Base-by-base conservation (phyloP, 2,797 vertebrate genomes). In the Acanthis flammea region DNA sequence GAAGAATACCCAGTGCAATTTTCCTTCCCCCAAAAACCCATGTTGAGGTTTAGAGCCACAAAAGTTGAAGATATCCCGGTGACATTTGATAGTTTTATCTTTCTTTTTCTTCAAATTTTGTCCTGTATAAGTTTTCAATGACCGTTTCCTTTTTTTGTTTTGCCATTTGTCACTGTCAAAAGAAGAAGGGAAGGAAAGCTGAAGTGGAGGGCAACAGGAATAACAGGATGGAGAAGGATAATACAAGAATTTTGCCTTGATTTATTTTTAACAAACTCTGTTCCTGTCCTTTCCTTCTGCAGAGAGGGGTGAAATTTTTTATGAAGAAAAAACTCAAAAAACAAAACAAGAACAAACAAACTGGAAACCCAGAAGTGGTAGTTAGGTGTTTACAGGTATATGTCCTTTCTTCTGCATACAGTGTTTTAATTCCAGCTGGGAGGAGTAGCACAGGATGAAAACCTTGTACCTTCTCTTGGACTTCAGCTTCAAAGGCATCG, bases 21-120 rank as follows among this genome's bases (percentile, higher is more conserved):
- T 21, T 83, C 7, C 19, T 63, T 7, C 23, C 12, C 5, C 2
- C 0, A 1, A 4, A 62, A 81, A 30, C 9, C 2, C 22, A 4
- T 19, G 25, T 15, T 58, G 28, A 71, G 14, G 5, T 35, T 22
- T 55, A 14, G 25, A 61, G 39, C 39, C 7, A 47, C 16, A 31
- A 63, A 73, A 73, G 42, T 18, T 51, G 51, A 67, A 70, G 50
- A 55, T 24, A 48, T 10, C 41, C 18, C 55, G 19, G 13, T 4
- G 7, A 67, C 25, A 61, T 45, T 44, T 67, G 18, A 35, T 12
- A 19, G 16, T 9, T 21, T 90, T 57, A 28, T 44, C 47, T 70
- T 57, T 37, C 45, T 71, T 73, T 44, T 73, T 44, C 41, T 58
- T 72, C 21, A 62, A 37, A 45, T 44, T 72, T 37, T 82, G 15